phyloP scores from a whole-genome alignment of 2,797 vertebrate species.

The Orientallactaga sibirica region DNA sequence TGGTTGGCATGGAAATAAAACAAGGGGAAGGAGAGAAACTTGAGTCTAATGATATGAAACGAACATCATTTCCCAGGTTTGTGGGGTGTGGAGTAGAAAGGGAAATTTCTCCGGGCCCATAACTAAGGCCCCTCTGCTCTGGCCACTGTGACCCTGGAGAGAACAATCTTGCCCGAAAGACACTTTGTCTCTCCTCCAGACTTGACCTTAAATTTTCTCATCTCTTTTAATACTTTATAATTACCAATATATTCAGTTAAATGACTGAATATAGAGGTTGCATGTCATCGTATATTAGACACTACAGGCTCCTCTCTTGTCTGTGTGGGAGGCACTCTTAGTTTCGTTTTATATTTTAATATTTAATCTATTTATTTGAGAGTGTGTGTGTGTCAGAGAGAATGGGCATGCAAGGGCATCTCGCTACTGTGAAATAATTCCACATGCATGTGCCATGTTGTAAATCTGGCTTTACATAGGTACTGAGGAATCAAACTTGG shows the following conservation, averaged over 20 bases:
- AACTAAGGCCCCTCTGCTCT: background rate
- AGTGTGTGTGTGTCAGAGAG: too few relatives aligned
- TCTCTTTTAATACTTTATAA: background rate
- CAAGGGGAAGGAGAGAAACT: background rate
- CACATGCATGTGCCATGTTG: too few relatives aligned
- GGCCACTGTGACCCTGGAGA: background rate
- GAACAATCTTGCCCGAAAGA: background rate
- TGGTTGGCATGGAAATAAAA: background rate
- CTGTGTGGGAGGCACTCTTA: background rate
- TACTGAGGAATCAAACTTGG: too few relatives aligned
- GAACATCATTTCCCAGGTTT: background rate
- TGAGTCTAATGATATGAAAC: background rate
- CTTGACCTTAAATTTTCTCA: background rate
- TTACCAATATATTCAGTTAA: background rate
- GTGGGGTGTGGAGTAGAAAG: background rate
- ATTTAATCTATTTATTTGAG: conserved; percentile 15
- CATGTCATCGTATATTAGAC: background rate
- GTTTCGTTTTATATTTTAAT: background rate
- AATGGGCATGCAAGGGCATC: too few relatives aligned
- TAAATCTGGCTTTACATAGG: too few relatives aligned
- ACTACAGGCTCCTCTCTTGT: background rate
- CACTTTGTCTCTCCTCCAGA: background rate
- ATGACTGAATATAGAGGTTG: background rate
- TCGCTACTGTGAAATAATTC: too few relatives aligned
- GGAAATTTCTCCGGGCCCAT: background rate